Conservation (phyloP, 2,888 invertebrate genomes). For the Drosophila parthenogenetica region DNA sequence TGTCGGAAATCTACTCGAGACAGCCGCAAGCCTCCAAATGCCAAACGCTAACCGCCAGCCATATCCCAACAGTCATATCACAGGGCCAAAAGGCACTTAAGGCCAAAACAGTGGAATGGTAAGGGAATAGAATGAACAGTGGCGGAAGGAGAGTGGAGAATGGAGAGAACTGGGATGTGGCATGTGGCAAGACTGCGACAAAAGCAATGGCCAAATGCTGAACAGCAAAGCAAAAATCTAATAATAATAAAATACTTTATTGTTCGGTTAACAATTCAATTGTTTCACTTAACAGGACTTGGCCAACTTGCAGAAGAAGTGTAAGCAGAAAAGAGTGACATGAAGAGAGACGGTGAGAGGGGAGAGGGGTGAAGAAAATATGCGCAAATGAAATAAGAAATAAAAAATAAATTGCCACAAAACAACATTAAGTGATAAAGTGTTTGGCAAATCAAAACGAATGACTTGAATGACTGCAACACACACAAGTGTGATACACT, state of each 20-base stretch:
- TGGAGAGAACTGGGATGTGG: not conserved
- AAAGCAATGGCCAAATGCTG: slow-evolving; percentile 56
- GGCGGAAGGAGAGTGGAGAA: not conserved
- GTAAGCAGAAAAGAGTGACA: not conserved
- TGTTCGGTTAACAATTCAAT: slow-evolving; percentile 78
- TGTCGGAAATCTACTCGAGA: slow-evolving; percentile 75
- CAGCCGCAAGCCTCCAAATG: slow-evolving; percentile 63
- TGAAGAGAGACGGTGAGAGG: not conserved
- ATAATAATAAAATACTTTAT: slow-evolving; percentile 79
- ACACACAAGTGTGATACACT: slow-evolving; percentile 6
- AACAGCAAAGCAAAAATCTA: slow-evolving; percentile 65
- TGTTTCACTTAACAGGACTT: slow-evolving; percentile 74
- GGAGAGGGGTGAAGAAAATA: slow-evolving; percentile 12
- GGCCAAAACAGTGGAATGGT: slow-evolving; percentile 28
- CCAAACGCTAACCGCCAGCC: slow-evolving; percentile 57
- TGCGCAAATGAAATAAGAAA: slow-evolving; percentile 40
- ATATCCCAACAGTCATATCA: slow-evolving; percentile 50
- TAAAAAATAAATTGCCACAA: slow-evolving; percentile 63
- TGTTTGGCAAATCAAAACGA: slow-evolving; percentile 74
- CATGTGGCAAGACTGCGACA: slow-evolving; percentile 25
- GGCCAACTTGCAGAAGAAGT: slow-evolving; percentile 10
- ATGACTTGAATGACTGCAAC: slow-evolving; percentile 50
- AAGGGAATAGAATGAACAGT: not conserved
- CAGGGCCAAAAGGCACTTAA: slow-evolving; percentile 65
- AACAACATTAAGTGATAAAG: slow-evolving; percentile 76